Base-by-base conservation (phyloP, 2,113 vertebrate genomes). In the Pavo muticus region DNA sequence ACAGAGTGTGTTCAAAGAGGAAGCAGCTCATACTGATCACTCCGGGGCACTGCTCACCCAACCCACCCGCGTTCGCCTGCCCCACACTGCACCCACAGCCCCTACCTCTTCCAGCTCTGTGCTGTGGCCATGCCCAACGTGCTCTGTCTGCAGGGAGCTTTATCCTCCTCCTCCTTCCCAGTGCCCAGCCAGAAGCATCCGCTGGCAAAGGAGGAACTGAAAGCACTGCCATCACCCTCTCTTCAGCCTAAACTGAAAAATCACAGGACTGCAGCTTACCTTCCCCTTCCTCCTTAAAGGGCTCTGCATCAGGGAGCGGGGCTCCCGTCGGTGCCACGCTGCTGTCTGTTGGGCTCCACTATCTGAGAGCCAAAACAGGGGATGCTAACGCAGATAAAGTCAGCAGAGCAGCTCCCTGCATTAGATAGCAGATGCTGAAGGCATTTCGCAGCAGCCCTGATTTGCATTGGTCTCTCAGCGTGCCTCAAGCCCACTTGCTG, bases 241-340 rank as follows among this genome's bases (percentile, higher is more conserved):
- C 84, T 79, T 69, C 63, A 68, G 75, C 48, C 50, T 74, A 60
- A 44, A 47, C 69, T 91, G 86, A 88, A 94, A 93, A 93, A 57
- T 45, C 79, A 65, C 76, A 52, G 27, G 52, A 54, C 67, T 83
- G 80, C 18, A 70, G 42, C 50, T 83, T 91, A 93, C 94, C 80
- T 94, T 93, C 69, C 52, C 44, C 25, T 88, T 83, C 75, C 30
- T 61, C 83, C 94, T 90, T 85, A 91, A 91, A 95, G 92, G 47
- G 64, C 69, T 85, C 81, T 63, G 59, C 73, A 65, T 82, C 68
- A 32, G 68, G 65, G 39, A 61, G 69, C 78, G 32, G 73, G 37
- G 64, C 50, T 93, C 42, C 64, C 52, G 10, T 54, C 9, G 5
- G 27, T 30, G 52, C 27, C 52, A 29, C 27, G 27, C 27, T 54